Evolutionary conservation across 1,140 invertebrate genomes (phyloP), one percentile per base, ranked within the genome.

Genomic region (Hycleus phaleratus): DNA sequence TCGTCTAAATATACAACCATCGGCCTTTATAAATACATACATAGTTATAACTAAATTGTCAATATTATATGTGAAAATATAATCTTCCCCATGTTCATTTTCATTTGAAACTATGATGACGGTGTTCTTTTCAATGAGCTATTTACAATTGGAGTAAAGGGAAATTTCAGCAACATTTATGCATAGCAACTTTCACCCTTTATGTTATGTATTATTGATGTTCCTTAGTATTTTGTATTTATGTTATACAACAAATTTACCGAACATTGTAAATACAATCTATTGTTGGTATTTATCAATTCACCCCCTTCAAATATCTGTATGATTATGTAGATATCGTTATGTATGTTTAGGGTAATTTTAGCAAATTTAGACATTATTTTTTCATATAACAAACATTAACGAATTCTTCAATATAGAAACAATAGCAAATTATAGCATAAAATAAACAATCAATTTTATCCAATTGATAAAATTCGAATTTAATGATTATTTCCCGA

Each of bases 1-100:
- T 53, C 51, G 45, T 45, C 51, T 53, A 53, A 53, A 53, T 53
- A 53, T 53, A 53, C 51, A 53, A 32, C 4, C 32, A 32, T 53
- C 51, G 51, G 45, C 51, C 51, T 42, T 32, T 32, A 7, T 32
- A 32, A 32, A 32, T 32, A 32, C 7, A 1, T 32, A 32, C 7
- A 5, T 32, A 32, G 18, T 18, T 18, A 18, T 18, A 18, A 18
- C 18, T 18, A 18, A 32, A 32, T 32, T 5, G 4, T 32, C 32
- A 32, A 32, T 32, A 32, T 32, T 53, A 53, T 53, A 45, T 45
- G 42, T 53, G 43, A 53, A 53, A 53, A 45, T 42, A 32, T 32
- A 32, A 32, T 32, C 7, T 32, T 32, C 49, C 51, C 51, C 44
- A 7, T 43, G 25, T 45, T 53, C 32, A 32, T 5, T 32, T 32